These are phyloP conservation scores for Amia ocellicauda DNA, from an alignment of 2,113 vertebrate species.

Conservation along the genomic window DNA sequence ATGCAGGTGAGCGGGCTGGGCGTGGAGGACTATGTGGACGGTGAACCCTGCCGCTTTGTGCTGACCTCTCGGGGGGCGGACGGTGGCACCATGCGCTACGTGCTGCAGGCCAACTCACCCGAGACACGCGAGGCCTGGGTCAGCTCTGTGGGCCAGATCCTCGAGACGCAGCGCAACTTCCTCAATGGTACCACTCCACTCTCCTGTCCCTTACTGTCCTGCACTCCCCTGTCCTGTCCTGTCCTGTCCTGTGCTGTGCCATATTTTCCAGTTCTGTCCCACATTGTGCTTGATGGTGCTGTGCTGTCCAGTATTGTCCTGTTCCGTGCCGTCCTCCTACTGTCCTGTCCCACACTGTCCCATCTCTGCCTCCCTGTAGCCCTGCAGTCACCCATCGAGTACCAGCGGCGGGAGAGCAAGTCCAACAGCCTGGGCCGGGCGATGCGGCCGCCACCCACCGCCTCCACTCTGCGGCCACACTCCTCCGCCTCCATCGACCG, in stretches of 20 bases:
- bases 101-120: constrained; percentile 65
- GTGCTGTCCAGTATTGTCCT: too few species aligned
- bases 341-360: too few species aligned
- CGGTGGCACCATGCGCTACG: constrained; percentile 64
- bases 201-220: constrained; percentile 46
- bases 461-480: constrained; percentile 64
- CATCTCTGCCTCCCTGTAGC: constrained; percentile 52
- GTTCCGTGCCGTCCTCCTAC: too few species aligned
- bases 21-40: constrained; percentile 68
- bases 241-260: too few species aligned
- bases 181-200: constrained; percentile 70
- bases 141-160: constrained; percentile 73
- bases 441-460: constrained; percentile 60
- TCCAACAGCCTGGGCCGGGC: constrained; percentile 82
- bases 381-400: constrained; percentile 88
- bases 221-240: too few species aligned
- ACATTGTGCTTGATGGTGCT: too few species aligned
- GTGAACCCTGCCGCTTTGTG: constrained; percentile 68
- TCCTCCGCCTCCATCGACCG: constrained; percentile 78
- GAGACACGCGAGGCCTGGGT: constrained; percentile 74
- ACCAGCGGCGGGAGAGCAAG: constrained; percentile 85
- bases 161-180: constrained; percentile 84
- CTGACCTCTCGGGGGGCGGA: constrained; percentile 78
- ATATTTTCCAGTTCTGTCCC: too few species aligned
- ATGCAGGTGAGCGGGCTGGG: constrained; percentile 81